phyloP scores from a whole-genome alignment of 1,140 invertebrate genomes.

The Hylaeus anthracinus region DNA sequence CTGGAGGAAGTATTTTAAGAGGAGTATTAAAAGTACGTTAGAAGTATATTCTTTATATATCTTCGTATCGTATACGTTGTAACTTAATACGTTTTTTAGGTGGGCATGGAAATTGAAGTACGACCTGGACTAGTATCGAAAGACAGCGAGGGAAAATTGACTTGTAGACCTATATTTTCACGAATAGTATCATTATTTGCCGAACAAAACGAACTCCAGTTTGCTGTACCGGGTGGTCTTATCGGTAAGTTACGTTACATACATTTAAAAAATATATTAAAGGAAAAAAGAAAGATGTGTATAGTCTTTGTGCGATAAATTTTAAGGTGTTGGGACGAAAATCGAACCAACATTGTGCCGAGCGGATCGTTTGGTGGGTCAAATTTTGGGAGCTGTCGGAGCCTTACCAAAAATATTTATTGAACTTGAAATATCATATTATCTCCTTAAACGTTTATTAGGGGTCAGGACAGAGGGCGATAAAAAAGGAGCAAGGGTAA shows the following conservation, averaged over 20 bases:
- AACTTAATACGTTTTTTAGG: constrained; percentile 73
- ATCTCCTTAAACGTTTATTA: constrained; percentile 95
- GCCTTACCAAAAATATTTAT: constrained; percentile 98
- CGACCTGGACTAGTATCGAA: constrained; percentile 98
- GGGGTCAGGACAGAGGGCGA: constrained; percentile 99
- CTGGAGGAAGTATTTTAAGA: constrained; percentile 97
- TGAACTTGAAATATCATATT: constrained; percentile 99
- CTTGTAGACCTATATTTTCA: constrained; percentile 97
- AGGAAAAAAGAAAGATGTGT: background rate
- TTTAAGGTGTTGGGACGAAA: constrained; percentile 96
- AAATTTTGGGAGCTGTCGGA: constrained; percentile 98
- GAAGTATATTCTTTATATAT: background rate
- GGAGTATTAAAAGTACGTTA: constrained; percentile 93
- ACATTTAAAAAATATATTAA: background rate
- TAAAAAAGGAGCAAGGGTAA: constrained; percentile 98
- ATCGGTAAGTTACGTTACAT: constrained; percentile 85
- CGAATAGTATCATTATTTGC: constrained; percentile 98
- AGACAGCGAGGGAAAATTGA: constrained; percentile 96
- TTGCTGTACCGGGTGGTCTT: constrained; percentile 98
- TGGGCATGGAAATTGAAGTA: constrained; percentile 95
- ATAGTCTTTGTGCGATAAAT: constrained; percentile 14
- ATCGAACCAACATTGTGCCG: constrained; percentile 99
- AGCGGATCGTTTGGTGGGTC: constrained; percentile 98
- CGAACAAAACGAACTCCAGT: constrained; percentile 99
- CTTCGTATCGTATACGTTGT: background rate